Evolutionary conservation across 2,888 invertebrate species (phyloP), one percentile per base, ranked within the genome.

Genomic region (Vannuccia rotundouncinata): DNA sequence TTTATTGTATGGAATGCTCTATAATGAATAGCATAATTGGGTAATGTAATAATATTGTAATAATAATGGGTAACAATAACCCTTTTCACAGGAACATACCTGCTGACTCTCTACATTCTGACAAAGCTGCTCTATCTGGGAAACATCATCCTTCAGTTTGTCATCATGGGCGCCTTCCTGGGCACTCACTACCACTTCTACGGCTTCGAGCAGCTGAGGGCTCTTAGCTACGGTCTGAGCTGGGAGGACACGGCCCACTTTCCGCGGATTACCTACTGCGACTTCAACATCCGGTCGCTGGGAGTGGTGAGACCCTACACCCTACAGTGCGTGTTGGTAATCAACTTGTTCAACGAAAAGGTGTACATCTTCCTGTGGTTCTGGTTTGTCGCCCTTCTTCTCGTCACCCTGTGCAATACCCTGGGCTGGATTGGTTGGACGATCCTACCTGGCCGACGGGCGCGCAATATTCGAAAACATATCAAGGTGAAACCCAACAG

Each of bases 121-220:
- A 85, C 85, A 82, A 89, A 89, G 83, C 79, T 86, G 60, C 83
- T 89, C 5, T 88, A 89, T 82, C 85, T 89, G 80, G 83, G 84
- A 28, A 89, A 89, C 82, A 86, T 86, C 29, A 84, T 89, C 17
- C 87, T 87, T 22, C 89, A 89, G 83, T 85, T 89, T 81, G 87
- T 89, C 83, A 83, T 89, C 82, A 85, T 89, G 82, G 88, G 89
- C 83, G 85, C 86, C 80, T 89, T 89, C 83, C 85, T 89, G 74
- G 89, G 89, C 74, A 84, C 85, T 31, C 85, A 86, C 29, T 87
- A 85, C 82, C 85, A 86, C 83, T 74, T 86, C 45, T 87, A 86
- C 84, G 89, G 89, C 74, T 87, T 88, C 74, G 87, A 89, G 82
- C 88, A 89, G 17, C 82, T 89, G 25, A 86, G 86, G 80, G 88